Conservation (phyloP, 1,140 invertebrate species). For the Trichogramma pretiosum region DNA sequence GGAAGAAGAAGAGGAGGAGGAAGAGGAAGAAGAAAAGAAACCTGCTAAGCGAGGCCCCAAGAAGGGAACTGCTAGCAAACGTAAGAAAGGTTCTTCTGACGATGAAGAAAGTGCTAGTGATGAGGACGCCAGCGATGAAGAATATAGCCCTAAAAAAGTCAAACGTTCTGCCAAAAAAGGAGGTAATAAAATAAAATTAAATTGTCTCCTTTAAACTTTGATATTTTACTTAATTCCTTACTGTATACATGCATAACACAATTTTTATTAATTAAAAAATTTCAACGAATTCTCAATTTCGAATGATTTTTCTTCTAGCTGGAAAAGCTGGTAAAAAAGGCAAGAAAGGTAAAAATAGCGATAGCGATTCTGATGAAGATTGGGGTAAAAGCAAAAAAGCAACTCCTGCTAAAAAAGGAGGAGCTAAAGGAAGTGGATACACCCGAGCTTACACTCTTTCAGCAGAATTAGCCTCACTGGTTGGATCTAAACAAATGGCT, state of each 20-base stretch:
- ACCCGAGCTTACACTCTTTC: conserved; percentile 76
- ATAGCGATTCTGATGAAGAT: conserved; percentile 68
- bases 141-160: conserved; percentile 57
- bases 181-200: too few relatives aligned
- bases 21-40: conserved; percentile 55
- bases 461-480: conserved; percentile 72
- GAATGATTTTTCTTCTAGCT: too few relatives aligned
- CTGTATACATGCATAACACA: too few relatives aligned
- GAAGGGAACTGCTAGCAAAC: conserved; percentile 40
- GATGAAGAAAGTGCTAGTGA: conserved; percentile 55
- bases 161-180: conserved; percentile 42
- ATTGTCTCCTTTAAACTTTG: conserved; percentile 4
- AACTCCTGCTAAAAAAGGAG: conserved; percentile 43
- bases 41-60: conserved; percentile 48
- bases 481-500: conserved; percentile 77
- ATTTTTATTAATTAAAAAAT: too few relatives aligned
- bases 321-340: conserved; percentile 31
- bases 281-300: too few relatives aligned
- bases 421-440: conserved; percentile 69
- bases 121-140: conserved; percentile 59
- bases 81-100: conserved; percentile 51
- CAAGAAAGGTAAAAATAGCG: conserved; percentile 60
- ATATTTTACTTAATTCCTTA: too few relatives aligned
- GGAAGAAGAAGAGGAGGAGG: conserved; percentile 48
- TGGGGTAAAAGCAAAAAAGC: conserved; percentile 56